A percentile compares a stretch with the other conserved stretches of the same genome.
Conservation (phyloP, 2,888 invertebrate species). For the Amphipoea lucens region DNA sequence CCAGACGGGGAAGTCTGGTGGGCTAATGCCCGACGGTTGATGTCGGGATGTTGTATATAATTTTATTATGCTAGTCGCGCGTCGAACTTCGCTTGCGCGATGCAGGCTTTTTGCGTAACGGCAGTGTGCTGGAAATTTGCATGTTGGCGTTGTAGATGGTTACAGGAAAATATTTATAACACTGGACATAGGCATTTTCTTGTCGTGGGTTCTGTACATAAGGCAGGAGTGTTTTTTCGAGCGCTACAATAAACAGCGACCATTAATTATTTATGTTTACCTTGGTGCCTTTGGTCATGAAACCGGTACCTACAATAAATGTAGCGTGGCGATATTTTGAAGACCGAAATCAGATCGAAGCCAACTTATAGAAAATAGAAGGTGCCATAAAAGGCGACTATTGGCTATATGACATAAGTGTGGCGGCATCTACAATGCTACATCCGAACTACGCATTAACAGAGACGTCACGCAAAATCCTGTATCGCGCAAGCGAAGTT, state of each 20-base stretch:
- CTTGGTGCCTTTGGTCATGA: too few species aligned
- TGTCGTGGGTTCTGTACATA: not conserved
- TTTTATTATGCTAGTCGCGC: not conserved
- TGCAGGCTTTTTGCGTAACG: not conserved
- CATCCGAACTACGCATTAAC: not conserved
- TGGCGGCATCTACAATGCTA: not conserved
- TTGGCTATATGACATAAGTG: not conserved
- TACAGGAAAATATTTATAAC: too few species aligned
- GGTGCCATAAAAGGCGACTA: not conserved
- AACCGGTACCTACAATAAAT: not conserved
- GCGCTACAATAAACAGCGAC: not conserved
- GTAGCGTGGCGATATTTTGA: not conserved
- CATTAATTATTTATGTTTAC: not conserved
- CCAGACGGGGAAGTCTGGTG: not conserved
- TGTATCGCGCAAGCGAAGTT: too few species aligned
- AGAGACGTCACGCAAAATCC: not conserved
- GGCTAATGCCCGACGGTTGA: not conserved
- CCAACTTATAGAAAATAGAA: not conserved
- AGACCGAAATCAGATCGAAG: not conserved
- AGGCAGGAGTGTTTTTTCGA: not conserved
- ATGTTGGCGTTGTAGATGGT: too few species aligned
- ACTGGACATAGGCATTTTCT: too few species aligned
- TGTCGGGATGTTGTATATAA: not conserved
- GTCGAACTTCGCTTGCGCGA: not conserved
- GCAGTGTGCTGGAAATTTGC: not conserved